phyloP scores from a whole-genome alignment of 2,113 vertebrate species.

The Cebidichthys violaceus region DNA sequence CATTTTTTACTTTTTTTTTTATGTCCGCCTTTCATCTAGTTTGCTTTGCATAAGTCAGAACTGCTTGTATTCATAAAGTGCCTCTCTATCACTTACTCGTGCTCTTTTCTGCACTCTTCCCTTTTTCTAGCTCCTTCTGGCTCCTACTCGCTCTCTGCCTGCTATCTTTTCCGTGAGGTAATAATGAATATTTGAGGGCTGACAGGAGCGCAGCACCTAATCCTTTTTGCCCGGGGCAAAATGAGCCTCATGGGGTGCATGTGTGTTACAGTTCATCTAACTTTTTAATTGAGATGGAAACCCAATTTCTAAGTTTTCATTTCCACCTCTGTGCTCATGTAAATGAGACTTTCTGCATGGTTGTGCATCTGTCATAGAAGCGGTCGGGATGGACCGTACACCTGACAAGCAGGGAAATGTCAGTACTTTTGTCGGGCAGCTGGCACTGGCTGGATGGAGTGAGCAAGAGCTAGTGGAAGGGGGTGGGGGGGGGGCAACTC shows the following conservation, averaged over 20 bases:
- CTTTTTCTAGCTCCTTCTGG: constrained; percentile 49
- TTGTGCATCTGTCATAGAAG: constrained; percentile 35
- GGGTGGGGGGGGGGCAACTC: not conserved
- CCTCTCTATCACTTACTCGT: constrained; percentile 63
- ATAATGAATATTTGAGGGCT: constrained; percentile 79
- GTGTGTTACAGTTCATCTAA: constrained; percentile 75
- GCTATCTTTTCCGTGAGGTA: constrained; percentile 74
- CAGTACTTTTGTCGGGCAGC: constrained; percentile 6
- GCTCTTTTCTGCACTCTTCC: constrained; percentile 21
- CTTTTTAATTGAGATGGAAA: constrained; percentile 78
- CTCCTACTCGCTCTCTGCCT: constrained; percentile 51
- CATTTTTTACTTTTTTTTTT: constrained; percentile 65
- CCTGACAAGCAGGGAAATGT: constrained; percentile 31
- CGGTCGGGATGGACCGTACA: constrained; percentile 6
- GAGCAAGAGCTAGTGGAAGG: constrained; percentile 13
- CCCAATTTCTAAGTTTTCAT: constrained; percentile 74
- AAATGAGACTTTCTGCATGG: constrained; percentile 65
- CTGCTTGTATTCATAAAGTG: constrained; percentile 66
- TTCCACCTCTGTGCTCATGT: constrained; percentile 62
- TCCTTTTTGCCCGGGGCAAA: constrained; percentile 74
- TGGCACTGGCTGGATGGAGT: constrained; percentile 8
- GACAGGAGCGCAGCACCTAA: constrained; percentile 72
- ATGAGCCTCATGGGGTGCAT: constrained; percentile 67
- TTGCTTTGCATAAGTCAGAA: constrained; percentile 72
- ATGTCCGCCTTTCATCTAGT: constrained; percentile 69